Percentiles rank a stretch among this genome's conserved stretches.
These are phyloP conservation scores for Hirtodrosophila histrioides DNA, from an alignment of 2,888 invertebrate species.

Conservation along the genomic window DNA sequence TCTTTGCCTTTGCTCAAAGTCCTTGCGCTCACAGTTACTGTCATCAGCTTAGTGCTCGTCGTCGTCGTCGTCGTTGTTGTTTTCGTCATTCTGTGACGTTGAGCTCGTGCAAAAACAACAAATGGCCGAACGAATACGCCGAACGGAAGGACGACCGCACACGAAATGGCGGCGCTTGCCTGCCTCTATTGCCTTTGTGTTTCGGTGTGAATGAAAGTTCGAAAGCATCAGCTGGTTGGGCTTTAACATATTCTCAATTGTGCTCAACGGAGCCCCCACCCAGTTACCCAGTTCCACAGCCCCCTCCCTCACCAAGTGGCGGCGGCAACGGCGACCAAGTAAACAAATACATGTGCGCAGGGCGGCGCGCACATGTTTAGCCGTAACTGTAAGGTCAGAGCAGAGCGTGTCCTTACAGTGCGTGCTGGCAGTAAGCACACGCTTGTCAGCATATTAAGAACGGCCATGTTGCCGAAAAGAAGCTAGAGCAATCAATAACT, in stretches of 20 bases:
- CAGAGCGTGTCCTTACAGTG: conserved; percentile 65
- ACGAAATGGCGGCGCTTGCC: conserved; percentile 42
- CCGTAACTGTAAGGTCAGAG: conserved; percentile 66
- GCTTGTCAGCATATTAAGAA: background rate
- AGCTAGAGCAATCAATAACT: too few species aligned
- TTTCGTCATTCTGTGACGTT: conserved; percentile 58
- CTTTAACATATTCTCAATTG: conserved; percentile 75
- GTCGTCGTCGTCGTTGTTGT: conserved; percentile 22
- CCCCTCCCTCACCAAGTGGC: background rate
- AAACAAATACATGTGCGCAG: conserved; percentile 78
- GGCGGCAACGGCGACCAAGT: conserved; percentile 64
- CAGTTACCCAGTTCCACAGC: background rate
- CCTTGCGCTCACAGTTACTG: conserved; percentile 45
- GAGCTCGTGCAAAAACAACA: conserved; percentile 44
- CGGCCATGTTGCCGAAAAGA: too few species aligned
- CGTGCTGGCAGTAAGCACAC: conserved; percentile 30
- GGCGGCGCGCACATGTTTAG: conserved; percentile 68
- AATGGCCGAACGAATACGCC: conserved; percentile 22
- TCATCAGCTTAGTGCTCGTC: conserved; percentile 17
- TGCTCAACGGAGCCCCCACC: conserved; percentile 25
- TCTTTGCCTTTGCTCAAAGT: conserved; percentile 49
- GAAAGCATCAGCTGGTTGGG: conserved; percentile 71
- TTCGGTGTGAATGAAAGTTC: conserved; percentile 76
- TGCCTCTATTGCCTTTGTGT: conserved; percentile 59
- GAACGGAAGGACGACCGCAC: conserved; percentile 26